Base-by-base conservation (phyloP, 1,140 invertebrate genomes). In the Lasioglossum baleicum region DNA sequence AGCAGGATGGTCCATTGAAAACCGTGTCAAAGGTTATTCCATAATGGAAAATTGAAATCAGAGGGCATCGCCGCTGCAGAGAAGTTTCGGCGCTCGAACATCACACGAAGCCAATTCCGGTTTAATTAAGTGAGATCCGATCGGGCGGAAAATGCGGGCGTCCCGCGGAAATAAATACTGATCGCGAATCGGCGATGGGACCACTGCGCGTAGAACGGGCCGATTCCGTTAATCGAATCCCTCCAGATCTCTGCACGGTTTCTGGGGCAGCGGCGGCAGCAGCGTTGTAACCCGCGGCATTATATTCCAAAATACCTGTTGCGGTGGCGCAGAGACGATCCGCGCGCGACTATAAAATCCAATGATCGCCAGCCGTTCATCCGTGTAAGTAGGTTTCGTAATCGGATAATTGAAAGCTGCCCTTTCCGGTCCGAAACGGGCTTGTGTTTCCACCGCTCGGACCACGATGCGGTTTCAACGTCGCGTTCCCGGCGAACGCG, bases 271-370 rank as follows among this genome's bases (percentile, higher is more conserved):
- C 51, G 4, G 17, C 69, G 0, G 35, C 31, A 11, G n/a, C 7
- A 42, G 40, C 51, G 5, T 13, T 66, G 53, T 65, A 70, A 58
- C 68, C 8, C 13, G 17, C 35, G 72, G 75, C 75, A 75, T 80
- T 75, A 61, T 73, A 56, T 80, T 80, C 67, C 53, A 7, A 67
- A 80, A 75, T 80, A 80, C 78, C 78, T 80, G 78, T 80, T 80
- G 78, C 71, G 53, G 31, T 2, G 7, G 22, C n/a, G 11, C 10
- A 15, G 31, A 20, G 20, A 15, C 40, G 44, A 31, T n/a, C 6
- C 1, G 56, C 44, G 51, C 11, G 44, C 51, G 67, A 44, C 63
- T 78, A 60, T 72, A 72, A 72, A 78, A 78, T 72, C 53, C 61
- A 65, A 31, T 48, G 44, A 31, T 58, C 44, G 58, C 22, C 60